Base-by-base conservation (phyloP, 2,888 invertebrate species). In the Lasioglossum figueresi region DNA sequence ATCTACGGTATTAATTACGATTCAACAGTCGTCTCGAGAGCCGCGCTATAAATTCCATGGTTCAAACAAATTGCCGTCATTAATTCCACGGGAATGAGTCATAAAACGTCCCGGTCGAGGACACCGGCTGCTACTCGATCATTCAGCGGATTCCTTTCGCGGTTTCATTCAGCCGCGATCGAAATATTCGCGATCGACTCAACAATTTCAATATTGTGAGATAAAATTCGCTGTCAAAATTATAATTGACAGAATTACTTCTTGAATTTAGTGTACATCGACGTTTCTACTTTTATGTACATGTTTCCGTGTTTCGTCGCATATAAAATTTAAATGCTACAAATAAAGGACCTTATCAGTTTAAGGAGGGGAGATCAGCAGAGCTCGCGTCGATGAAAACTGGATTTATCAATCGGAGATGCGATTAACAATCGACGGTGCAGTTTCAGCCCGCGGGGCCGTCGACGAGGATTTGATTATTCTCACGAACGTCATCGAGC, bases 361-460 rank as follows among this genome's bases (percentile, higher is more conserved):
- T 45, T 4, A 16, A 45, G 45, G 16, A 16, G 45, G 16, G 16
- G 4, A 45, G 6, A 19, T 23, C 23, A 3, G 52, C 8, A 6
- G 19, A 5, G 6, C 23, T 52, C 8, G 23, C 23, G 52, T 23
- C 8, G 1, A 23, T 23, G 8, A 23, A 52, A 52, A 2, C 48
- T 8, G 23, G 23, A 52, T 52, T 52, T 23, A 23, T 23, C 10
- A 52, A 52, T 52, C n/a, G 4, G n/a, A n/a, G 10, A 86, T 74
- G 76, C 59, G 70, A 37, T 76, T 82, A 88, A 88, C 86, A 79
- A 86, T 27, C 82, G 71, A 77, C 37, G 0, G 72, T 59, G 76
- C 59, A 79, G 82, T 75, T 83, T 84, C 84, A 85, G 83, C 56
- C 79, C 40, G 37, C 40, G 70, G 4, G n/a, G 19, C 73, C 73